A percentile compares a stretch with the other conserved stretches of the same genome.
phyloP scores from a whole-genome alignment of 1,140 invertebrate species.

The Aphaenogaster ashmeadi region DNA sequence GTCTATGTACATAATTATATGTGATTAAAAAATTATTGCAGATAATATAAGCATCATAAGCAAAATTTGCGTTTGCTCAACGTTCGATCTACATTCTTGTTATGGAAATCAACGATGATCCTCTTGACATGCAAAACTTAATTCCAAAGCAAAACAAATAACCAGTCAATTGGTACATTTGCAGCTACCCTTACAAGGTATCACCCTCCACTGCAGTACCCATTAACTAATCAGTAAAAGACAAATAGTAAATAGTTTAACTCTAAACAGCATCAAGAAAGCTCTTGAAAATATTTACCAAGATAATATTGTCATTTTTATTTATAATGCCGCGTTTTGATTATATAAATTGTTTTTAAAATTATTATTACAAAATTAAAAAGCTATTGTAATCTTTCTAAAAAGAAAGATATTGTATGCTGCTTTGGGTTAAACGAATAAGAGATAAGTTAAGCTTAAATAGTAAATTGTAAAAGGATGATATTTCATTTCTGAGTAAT shows the following conservation, averaged over 20 bases:
- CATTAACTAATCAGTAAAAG: slow-evolving; percentile 72
- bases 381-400: background rate
- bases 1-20: slow-evolving; percentile 33
- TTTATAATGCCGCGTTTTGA: background rate
- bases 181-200: slow-evolving; percentile 76
- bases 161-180: slow-evolving; percentile 83
- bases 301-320: slow-evolving; percentile 14
- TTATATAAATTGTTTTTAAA: slow-evolving; percentile 6
- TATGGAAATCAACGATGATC: slow-evolving; percentile 1
- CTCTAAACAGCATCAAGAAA: slow-evolving; percentile 39
- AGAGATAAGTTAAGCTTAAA: slow-evolving; percentile 29
- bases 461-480: background rate
- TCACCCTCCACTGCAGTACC: slow-evolving; percentile 75
- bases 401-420: background rate
- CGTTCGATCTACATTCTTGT: slow-evolving; percentile 16
- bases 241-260: slow-evolving; percentile 57
- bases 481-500: background rate
- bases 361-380: slow-evolving; percentile 38
- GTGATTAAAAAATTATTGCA: slow-evolving; percentile 42
- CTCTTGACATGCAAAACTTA: slow-evolving; percentile 75
- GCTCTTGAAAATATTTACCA: slow-evolving; percentile 16
- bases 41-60: slow-evolving; percentile 42
- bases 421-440: slow-evolving; percentile 47
- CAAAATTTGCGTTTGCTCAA: slow-evolving; percentile 23
- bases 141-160: slow-evolving; percentile 76